phyloP scores from a whole-genome alignment of 2,888 invertebrate genomes.

The Melinopterus prodromus region DNA sequence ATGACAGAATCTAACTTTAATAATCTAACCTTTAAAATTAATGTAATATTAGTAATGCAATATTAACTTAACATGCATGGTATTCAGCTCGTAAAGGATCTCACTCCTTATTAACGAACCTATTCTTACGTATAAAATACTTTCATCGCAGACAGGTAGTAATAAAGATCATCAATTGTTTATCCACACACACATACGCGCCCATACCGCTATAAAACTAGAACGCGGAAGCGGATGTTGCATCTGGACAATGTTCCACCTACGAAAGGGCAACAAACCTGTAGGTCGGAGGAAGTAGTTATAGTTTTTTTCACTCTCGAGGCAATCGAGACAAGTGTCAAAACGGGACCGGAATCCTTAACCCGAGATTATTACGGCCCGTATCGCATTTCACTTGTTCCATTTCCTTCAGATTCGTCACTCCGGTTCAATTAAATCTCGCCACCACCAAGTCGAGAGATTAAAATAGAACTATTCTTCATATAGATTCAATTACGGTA shows the following conservation, averaged over 20 bases:
- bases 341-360: neutral
- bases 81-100: too few species aligned
- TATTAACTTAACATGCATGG: too few species aligned
- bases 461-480: slow-evolving; percentile 14
- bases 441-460: neutral
- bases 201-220: slow-evolving; percentile 20
- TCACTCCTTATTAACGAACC: too few species aligned
- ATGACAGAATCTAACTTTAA: too few species aligned
- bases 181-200: slow-evolving; percentile 12
- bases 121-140: too few species aligned
- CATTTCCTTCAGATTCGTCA: slow-evolving; percentile 4
- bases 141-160: slow-evolving; percentile 26
- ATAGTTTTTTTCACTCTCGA: slow-evolving; percentile 26
- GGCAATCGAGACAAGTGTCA: slow-evolving; percentile 34
- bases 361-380: neutral
- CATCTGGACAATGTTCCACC: slow-evolving; percentile 37
- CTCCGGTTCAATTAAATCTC: slow-evolving; percentile 7
- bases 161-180: neutral
- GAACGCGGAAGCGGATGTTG: slow-evolving; percentile 37
- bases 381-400: neutral
- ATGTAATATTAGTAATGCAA: too few species aligned
- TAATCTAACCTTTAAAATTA: too few species aligned
- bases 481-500: slow-evolving; percentile 6
- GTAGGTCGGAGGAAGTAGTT: slow-evolving; percentile 35
- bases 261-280: slow-evolving; percentile 38